A percentile compares a stretch with the other conserved stretches of the same genome.
These are phyloP conservation scores for Hipparchia semele DNA, from an alignment of 2,888 invertebrate genomes.

Conservation along the genomic window DNA sequence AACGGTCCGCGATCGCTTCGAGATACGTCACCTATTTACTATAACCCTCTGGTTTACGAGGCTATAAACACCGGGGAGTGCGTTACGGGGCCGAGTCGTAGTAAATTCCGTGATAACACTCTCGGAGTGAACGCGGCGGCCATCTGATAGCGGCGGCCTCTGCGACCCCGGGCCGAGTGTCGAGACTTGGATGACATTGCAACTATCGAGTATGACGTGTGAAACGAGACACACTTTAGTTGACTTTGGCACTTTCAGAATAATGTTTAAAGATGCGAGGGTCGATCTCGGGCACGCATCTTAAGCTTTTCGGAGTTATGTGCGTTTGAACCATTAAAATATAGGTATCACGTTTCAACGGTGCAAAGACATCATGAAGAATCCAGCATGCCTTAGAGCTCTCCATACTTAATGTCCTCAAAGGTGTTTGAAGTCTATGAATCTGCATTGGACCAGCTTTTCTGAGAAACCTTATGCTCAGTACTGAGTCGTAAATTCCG, in stretches of 20 bases:
- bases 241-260: no score
- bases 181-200: conserved; percentile 43
- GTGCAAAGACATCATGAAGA: no score
- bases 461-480: no score
- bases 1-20: conserved; percentile 27
- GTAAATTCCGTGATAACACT: conserved; percentile 49
- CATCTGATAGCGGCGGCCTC: conserved; percentile 62
- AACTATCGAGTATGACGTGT: conserved; percentile 3
- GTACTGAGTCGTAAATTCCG: not conserved
- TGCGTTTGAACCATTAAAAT: no score
- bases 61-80: conserved; percentile 48
- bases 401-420: no score
- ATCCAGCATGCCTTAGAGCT: no score
- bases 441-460: no score
- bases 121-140: conserved; percentile 50
- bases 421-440: no score
- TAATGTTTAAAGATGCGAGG: no score
- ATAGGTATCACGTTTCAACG: no score
- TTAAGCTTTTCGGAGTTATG: no score
- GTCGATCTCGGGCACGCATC: no score
- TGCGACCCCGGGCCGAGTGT: conserved; percentile 62
- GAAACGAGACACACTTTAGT: not conserved
- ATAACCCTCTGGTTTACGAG: conserved; percentile 45
- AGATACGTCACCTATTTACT: conserved; percentile 36
- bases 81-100: conserved; percentile 46